Conservation (phyloP, 2,888 invertebrate genomes). For the Hyposoter dolosus region DNA sequence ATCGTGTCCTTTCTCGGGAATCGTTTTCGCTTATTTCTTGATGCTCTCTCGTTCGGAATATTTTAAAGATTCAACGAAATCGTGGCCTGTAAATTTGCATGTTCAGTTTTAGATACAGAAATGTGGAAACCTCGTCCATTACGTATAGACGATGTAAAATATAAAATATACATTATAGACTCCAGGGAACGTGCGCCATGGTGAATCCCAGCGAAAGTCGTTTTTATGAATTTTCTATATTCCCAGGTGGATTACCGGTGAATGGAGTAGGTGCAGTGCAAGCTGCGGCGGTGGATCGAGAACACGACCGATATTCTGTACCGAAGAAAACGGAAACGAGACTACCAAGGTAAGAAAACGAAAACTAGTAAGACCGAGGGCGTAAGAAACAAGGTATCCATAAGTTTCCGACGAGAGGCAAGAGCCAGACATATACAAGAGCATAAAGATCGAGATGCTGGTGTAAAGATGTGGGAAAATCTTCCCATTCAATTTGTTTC, state of each 20-base stretch:
- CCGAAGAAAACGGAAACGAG: conserved; percentile 92
- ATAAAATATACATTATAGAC: background rate
- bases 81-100: background rate
- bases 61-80: conserved; percentile 24
- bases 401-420: conserved; percentile 15
- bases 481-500: conserved; percentile 22
- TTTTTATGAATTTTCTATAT: conserved; percentile 71
- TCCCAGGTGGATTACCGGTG: conserved; percentile 94
- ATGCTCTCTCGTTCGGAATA: background rate
- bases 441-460: conserved; percentile 15
- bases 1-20: background rate
- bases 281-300: conserved; percentile 95
- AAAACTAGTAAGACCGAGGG: background rate
- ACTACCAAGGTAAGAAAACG: conserved; percentile 89
- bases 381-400: conserved; percentile 53
- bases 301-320: conserved; percentile 93
- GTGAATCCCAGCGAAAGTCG: conserved; percentile 57
- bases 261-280: conserved; percentile 95
- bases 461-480: conserved; percentile 42
- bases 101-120: conserved; percentile 35
- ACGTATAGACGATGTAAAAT: conserved; percentile 9
- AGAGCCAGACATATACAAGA: conserved; percentile 1
- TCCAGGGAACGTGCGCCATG: conserved; percentile 28
- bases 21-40: background rate
- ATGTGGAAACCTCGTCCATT: conserved; percentile 6